Evolutionary conservation across 37 sponge, comb jelly and placozoan genomes (phyloP), one percentile per base, ranked within the genome.

Genomic region (Agelas oroides): DNA sequence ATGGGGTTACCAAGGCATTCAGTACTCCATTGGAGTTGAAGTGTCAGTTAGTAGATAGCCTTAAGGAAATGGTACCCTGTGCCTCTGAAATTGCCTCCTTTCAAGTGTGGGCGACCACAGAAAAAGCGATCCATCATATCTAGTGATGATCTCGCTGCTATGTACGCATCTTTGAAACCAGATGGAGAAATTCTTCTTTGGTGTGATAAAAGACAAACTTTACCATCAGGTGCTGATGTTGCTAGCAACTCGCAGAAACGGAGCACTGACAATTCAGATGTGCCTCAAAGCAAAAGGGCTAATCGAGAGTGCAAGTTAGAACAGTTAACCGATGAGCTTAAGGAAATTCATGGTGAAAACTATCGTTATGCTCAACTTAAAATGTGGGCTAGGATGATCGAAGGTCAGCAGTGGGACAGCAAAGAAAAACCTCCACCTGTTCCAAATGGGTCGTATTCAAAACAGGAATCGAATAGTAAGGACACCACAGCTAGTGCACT

Each of bases 371-470:
- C 76, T 25, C 76, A 75, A n/a, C n/a, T 34, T 0, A 46, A 53
- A 55, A 25, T 75, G 28, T 75, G 76, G 76, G 76, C 76, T 21
- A 25, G 76, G 15, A 53, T 54, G 58, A 53, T 75, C 27, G 58
- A 31, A 33, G 1, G 59, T 75, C 56, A 56, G 56, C 76, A 53
- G 32, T 56, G 53, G 24, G 6, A 53, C 13, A 27, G 34, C 27
- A 75, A n/a, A 27, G 76, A 75, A 18, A 24, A 75, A 25, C 76
- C 76, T 1, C 76, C 76, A 46, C 46, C 46, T n/a, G 56, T 75
- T 18, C 56, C 76, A 31, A 75, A 32, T 36, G 76, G 76, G 1
- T 69, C 70, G 15, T 69, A 28, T 31, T 69, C 70, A 36, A 69
- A 69, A 69, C 34, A 69, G 13, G 5, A 34, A 21, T 5, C n/a